Percentiles rank a stretch among this genome's conserved stretches.
Evolutionary conservation across 2,888 invertebrate species (phyloP).

Genomic region (Tetramorium bicarinatum): DNA sequence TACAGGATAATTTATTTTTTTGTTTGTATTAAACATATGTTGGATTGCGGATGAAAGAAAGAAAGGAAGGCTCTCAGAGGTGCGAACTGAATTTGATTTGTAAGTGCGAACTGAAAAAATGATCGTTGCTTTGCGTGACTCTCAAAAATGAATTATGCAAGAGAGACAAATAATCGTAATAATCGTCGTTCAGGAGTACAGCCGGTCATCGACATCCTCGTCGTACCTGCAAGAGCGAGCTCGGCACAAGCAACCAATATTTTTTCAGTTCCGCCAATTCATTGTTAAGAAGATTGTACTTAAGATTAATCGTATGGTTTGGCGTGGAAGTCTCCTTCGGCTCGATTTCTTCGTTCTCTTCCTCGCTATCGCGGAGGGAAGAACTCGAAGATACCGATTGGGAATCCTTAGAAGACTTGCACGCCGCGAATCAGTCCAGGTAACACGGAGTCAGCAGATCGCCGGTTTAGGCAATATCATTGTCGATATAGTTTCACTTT

Average conservation of each 20-base stretch:
- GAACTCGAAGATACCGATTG: conserved; percentile 69
- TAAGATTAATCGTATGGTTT: conserved; percentile 78
- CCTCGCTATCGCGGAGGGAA: conserved; percentile 39
- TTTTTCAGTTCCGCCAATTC: conserved; percentile 80
- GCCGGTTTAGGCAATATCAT: conserved; percentile 75
- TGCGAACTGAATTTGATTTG: conserved; percentile 20
- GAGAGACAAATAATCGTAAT: conserved; percentile 74
- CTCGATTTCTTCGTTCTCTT: conserved; percentile 63
- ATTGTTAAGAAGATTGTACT: conserved; percentile 66
- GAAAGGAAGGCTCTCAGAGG: conserved; percentile 32
- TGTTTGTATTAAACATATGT: conserved; percentile 33
- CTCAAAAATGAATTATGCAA: conserved; percentile 71
- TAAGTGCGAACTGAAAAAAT: conserved; percentile 83
- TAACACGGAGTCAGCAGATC: conserved; percentile 86
- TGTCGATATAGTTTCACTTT: conserved; percentile 26
- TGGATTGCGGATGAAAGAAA: conserved; percentile 40
- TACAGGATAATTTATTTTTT: conserved; percentile 53
- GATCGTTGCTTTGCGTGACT: conserved; percentile 83
- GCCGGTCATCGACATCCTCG: conserved; percentile 80
- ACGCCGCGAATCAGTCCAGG: conserved; percentile 84
- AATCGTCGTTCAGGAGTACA: conserved; percentile 77
- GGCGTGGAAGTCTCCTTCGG: conserved; percentile 79
- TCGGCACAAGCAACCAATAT: conserved; percentile 84
- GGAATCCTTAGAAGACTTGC: conserved; percentile 77
- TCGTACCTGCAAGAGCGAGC: conserved; percentile 83